phyloP scores from a whole-genome alignment of 2,888 invertebrate species.

The Creontiades dilutus region DNA sequence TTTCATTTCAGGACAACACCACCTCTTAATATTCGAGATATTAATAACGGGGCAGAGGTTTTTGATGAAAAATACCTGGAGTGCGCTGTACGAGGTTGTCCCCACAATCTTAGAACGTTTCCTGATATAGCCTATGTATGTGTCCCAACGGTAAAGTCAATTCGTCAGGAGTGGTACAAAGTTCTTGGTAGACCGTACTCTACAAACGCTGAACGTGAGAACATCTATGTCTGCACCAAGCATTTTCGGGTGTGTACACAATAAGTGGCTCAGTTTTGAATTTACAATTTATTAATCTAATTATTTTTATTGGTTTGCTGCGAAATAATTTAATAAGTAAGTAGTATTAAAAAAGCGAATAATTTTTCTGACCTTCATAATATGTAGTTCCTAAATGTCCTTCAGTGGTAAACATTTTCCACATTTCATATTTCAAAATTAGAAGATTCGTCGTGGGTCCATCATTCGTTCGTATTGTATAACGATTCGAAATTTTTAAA shows the following conservation, averaged over 20 bases:
- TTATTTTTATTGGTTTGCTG: too few species aligned
- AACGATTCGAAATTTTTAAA: too few species aligned
- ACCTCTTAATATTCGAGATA: background rate
- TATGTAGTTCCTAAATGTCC: too few species aligned
- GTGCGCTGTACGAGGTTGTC: slow-evolving; percentile 20
- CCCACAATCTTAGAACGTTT: slow-evolving; percentile 12
- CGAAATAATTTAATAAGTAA: too few species aligned
- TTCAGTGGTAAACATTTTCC: too few species aligned
- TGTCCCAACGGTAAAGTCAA: background rate
- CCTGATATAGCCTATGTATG: background rate
- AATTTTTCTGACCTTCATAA: too few species aligned
- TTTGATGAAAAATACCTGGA: background rate
- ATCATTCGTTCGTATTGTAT: too few species aligned
- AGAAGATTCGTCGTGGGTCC: too few species aligned
- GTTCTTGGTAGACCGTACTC: background rate
- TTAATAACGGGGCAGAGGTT: background rate
- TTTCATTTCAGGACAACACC: background rate
- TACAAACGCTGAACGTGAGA: background rate
- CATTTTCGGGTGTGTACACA: background rate
- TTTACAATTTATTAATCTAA: too few species aligned
- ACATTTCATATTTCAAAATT: too few species aligned
- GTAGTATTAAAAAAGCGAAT: background rate
- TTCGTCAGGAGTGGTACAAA: slow-evolving; percentile 1
- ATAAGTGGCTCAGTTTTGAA: too few species aligned
- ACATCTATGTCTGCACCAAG: background rate